phyloP scores from a whole-genome alignment of 2,797 vertebrate genomes.

The Tapera naevia region DNA sequence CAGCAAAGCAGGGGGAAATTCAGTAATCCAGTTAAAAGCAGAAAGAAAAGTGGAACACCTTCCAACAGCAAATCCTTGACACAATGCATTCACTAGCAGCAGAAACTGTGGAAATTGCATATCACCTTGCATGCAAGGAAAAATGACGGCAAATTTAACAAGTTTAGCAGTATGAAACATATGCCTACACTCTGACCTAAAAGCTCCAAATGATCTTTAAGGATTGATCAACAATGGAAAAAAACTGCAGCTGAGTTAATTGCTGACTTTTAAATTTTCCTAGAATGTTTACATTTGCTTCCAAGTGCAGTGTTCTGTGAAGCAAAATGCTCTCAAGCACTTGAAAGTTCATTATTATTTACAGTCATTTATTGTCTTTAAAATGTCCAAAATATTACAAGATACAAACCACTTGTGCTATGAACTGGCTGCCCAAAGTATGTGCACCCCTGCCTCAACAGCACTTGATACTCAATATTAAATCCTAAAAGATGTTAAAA shows the following conservation, averaged over 20 bases:
- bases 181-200: neutral
- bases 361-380: neutral
- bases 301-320: neutral
- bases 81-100: neutral
- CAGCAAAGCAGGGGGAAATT: neutral
- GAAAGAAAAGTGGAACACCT: neutral
- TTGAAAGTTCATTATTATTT: neutral
- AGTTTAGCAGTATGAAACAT: neutral
- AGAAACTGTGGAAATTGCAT: neutral
- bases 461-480: neutral
- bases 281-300: neutral
- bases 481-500: neutral
- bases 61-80: neutral
- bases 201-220: neutral
- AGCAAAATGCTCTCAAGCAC: neutral
- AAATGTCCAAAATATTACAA: neutral
- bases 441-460: neutral
- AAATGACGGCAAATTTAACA: neutral
- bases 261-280: neutral
- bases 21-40: neutral
- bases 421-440: neutral
- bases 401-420: neutral
- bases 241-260: neutral
- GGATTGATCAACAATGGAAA: neutral
- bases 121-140: neutral